Base-by-base conservation (phyloP, 2,797 vertebrate genomes). In the Petrocephalus sullivani region DNA sequence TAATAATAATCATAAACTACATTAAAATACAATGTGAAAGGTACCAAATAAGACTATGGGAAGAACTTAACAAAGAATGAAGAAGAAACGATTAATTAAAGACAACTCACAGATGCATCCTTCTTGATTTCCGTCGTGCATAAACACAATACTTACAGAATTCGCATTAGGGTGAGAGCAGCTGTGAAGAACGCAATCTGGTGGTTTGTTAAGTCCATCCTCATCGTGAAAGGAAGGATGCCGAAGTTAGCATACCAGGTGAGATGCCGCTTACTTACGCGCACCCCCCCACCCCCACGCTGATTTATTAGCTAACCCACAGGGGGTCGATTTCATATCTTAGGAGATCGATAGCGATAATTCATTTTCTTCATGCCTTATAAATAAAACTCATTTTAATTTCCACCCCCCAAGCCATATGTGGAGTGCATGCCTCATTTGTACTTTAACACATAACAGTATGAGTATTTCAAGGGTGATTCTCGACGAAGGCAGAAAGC, bases 261-360 rank as follows among this genome's bases (percentile, higher is more conserved):
- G 71, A 28, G 37, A 78, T 37, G 6, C 28, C 37, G 71, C 10
- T 86, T 60, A 41, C 56, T 88, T 28, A 86, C 87, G 16, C 28
- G 41, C 41, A 28, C 8, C 23, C 28, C 41, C 41, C 41, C 41
- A 14, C 28, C 33, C 67, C 53, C 83, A 53, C 84, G 57, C 23
- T 86, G 51, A 71, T 87, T 89, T 90, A 91, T 88, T 87, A 78
- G 71, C 71, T 78, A 88, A 60, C 61, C 58, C 82, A 86, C 46
- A 81, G 54, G 10, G 57, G 88, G 56, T 12, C n/a, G n/a, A 71
- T 86, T 75, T 86, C 83, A 81, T 67, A 75, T 23, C 19, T 37
- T 64, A 82, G 57, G 10, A 82, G 60, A 84, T 57, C 67, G 87
- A 75, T 89, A 78, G 37, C 21, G 85, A 89, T 89, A 88, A 91